Conservation (phyloP, 2,113 vertebrate genomes). For the Muntiacus reevesi region DNA sequence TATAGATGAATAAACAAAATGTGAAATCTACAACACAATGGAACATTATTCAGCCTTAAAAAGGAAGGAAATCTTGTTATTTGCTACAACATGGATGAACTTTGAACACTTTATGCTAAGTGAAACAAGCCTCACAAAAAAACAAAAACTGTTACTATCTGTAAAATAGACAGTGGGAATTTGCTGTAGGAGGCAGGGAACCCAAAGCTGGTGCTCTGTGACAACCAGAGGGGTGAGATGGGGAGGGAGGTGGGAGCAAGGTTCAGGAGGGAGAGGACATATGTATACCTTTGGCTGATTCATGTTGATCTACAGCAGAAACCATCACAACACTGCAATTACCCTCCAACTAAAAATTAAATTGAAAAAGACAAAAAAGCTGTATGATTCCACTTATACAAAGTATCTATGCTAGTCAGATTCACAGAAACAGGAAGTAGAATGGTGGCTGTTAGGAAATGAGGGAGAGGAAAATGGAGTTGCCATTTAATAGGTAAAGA, state of each 20-base stretch:
- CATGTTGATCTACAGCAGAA: neutral
- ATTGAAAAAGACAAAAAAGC: neutral
- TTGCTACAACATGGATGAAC: neutral
- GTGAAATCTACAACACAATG: neutral
- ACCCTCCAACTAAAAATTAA: neutral
- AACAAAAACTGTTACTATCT: neutral
- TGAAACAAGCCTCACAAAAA: neutral
- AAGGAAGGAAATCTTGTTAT: neutral
- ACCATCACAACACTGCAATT: neutral
- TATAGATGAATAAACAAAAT: neutral
- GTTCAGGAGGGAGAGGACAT: neutral
- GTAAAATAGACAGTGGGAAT: neutral
- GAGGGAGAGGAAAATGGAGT: neutral
- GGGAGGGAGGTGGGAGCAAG: neutral
- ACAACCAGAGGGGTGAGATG: neutral
- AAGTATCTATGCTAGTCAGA: neutral
- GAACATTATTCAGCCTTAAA: neutral
- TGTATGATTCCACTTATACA: neutral
- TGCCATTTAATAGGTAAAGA: neutral
- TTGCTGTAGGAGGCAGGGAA: neutral
- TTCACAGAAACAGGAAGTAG: neutral
- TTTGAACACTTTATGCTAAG: neutral
- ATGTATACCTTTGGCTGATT: neutral
- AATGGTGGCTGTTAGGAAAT: neutral
- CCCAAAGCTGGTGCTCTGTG: neutral